phyloP scores from a whole-genome alignment of 1,140 invertebrate species.

The Ips typographus region DNA sequence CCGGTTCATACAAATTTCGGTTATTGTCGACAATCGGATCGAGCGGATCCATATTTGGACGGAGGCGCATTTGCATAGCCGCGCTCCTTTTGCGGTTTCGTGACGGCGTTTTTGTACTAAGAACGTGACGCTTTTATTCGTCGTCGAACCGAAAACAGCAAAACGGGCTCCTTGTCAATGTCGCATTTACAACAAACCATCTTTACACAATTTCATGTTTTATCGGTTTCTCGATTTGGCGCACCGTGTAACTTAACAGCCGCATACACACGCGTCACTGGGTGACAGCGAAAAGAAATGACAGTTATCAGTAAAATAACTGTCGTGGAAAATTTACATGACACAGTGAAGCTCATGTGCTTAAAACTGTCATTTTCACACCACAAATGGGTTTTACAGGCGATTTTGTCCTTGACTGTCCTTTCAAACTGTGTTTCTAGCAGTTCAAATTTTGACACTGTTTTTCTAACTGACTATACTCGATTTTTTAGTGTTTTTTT shows the following conservation, averaged over 20 bases:
- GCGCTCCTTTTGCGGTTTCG: constrained; percentile 24
- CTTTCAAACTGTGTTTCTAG: too few species aligned
- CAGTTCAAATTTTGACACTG: too few species aligned
- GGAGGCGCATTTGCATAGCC: constrained; percentile 16
- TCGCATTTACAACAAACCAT: not conserved
- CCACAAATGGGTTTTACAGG: too few species aligned
- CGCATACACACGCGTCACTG: not conserved
- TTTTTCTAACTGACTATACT: too few species aligned
- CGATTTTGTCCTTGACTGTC: too few species aligned
- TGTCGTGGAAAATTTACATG: too few species aligned
- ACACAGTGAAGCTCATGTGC: too few species aligned
- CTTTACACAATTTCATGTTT: not conserved
- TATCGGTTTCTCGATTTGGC: too few species aligned
- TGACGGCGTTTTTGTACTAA: constrained; percentile 20
- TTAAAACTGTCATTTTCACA: too few species aligned
- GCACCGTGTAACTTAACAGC: not conserved
- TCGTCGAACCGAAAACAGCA: constrained; percentile 14
- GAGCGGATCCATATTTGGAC: constrained; percentile 20
- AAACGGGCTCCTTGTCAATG: constrained; percentile 11
- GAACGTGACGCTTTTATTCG: constrained; percentile 27
- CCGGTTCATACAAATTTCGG: constrained; percentile 25
- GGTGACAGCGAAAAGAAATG: too few species aligned
- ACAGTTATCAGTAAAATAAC: too few species aligned
- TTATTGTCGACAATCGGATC: constrained; percentile 15
- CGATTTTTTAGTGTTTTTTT: too few species aligned